phyloP scores from a whole-genome alignment of 2,797 vertebrate genomes.

The Percopsis omiscomaycus region DNA sequence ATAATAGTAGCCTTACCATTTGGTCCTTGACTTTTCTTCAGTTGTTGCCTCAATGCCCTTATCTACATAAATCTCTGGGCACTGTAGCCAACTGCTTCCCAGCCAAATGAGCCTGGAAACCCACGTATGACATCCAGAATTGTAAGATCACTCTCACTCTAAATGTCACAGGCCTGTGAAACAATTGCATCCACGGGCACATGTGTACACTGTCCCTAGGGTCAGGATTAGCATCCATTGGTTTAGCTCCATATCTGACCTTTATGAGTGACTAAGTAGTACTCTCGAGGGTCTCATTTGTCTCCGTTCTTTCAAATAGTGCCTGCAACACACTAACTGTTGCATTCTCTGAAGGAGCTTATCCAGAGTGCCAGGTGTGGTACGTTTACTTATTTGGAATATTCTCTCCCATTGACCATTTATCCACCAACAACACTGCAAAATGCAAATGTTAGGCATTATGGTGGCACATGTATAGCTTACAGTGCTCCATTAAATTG shows the following conservation, averaged over 20 bases:
- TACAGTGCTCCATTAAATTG: too few species aligned
- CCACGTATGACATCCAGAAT: conserved; percentile 46
- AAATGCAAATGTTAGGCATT: too few species aligned
- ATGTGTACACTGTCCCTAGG: conserved; percentile 62
- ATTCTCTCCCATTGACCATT: too few species aligned
- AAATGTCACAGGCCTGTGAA: conserved; percentile 76
- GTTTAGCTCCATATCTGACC: conserved; percentile 74
- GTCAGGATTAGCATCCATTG: conserved; percentile 73
- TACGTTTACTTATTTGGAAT: too few species aligned
- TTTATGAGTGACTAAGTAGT: conserved; percentile 72
- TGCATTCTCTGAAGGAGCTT: not conserved
- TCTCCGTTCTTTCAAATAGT: conserved; percentile 61
- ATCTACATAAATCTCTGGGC: conserved; percentile 66
- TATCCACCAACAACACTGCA: too few species aligned
- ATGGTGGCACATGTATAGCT: too few species aligned
- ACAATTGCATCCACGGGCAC: conserved; percentile 66
- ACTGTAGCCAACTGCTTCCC: conserved; percentile 30
- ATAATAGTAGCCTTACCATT: not conserved
- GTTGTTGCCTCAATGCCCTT: conserved; percentile 53
- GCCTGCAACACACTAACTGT: conserved; percentile 40
- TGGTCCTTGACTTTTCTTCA: conserved; percentile 20
- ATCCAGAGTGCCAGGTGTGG: not conserved
- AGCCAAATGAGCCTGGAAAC: conserved; percentile 34
- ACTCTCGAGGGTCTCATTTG: conserved; percentile 73
- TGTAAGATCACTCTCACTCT: conserved; percentile 50